phyloP scores from a whole-genome alignment of 1,140 invertebrate species.

The Polypedilum pembai region DNA sequence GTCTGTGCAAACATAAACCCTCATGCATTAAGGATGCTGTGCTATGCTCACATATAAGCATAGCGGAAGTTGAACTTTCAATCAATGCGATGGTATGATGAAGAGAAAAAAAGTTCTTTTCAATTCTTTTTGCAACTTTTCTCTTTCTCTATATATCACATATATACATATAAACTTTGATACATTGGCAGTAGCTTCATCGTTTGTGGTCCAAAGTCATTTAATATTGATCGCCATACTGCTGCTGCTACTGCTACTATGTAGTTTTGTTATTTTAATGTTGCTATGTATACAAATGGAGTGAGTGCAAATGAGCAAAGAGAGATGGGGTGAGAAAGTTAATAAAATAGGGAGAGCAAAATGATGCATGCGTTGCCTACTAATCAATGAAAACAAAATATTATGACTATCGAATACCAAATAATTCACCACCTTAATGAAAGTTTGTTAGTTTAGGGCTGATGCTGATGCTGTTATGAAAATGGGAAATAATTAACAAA shows the following conservation, averaged over 20 bases:
- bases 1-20: too few relatives aligned
- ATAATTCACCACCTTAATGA: too few relatives aligned
- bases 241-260: not conserved
- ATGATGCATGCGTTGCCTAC: not conserved
- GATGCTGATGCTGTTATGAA: too few relatives aligned
- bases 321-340: constrained; percentile 1
- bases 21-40: too few relatives aligned
- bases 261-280: not conserved
- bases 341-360: not conserved
- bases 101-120: too few relatives aligned
- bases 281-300: not conserved
- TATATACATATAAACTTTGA: not conserved
- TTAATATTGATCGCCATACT: not conserved
- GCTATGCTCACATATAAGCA: too few relatives aligned
- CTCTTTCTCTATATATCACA: too few relatives aligned
- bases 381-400: not conserved
- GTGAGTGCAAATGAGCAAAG: not conserved
- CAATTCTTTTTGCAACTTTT: too few relatives aligned
- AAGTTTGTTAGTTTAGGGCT: too few relatives aligned
- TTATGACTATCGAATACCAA: too few relatives aligned
- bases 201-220: not conserved
- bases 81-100: not conserved
- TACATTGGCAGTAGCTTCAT: not conserved
- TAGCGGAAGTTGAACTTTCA: constrained; percentile 11
- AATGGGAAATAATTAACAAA: too few relatives aligned